Evolutionary conservation across 2,797 vertebrate genomes (phyloP).

Genomic region (Selene dorsalis): DNA sequence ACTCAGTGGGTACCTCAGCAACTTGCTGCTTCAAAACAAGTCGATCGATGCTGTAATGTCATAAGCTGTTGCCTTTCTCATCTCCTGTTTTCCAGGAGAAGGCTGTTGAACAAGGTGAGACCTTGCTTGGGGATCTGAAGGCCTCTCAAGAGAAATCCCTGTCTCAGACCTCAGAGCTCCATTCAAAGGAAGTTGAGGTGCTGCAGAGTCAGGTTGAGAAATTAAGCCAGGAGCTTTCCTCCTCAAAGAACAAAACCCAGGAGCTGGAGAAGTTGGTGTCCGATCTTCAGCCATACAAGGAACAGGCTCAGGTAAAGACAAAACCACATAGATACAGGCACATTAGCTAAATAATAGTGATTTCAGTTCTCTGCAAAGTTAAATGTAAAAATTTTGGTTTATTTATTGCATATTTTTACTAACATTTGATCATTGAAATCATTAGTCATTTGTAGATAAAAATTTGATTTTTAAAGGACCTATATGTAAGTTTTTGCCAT

Average conservation of each 20-base stretch:
- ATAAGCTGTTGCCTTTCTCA: not conserved
- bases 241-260: constrained; percentile 76
- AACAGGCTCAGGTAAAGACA: constrained; percentile 86
- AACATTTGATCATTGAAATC: not conserved
- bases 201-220: constrained; percentile 79
- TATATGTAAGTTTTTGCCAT: too few relatives aligned
- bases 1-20: too few relatives aligned
- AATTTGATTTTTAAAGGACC: not conserved
- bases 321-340: not conserved
- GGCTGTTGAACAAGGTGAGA: constrained; percentile 78
- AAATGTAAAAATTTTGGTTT: constrained; percentile 1
- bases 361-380: not conserved
- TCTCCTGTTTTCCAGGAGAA: constrained; percentile 83
- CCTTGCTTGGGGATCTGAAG: constrained; percentile 83
- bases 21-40: not conserved
- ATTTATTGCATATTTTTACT: not conserved
- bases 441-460: not conserved
- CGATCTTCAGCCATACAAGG: constrained; percentile 87
- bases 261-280: constrained; percentile 84
- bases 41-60: not conserved
- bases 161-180: constrained; percentile 79
- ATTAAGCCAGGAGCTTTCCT: constrained; percentile 81
- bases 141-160: constrained; percentile 83
- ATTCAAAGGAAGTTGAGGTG: constrained; percentile 77
- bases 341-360: not conserved